Conservation (phyloP, 2,113 vertebrate genomes). For the Vulpes ferrilata region DNA sequence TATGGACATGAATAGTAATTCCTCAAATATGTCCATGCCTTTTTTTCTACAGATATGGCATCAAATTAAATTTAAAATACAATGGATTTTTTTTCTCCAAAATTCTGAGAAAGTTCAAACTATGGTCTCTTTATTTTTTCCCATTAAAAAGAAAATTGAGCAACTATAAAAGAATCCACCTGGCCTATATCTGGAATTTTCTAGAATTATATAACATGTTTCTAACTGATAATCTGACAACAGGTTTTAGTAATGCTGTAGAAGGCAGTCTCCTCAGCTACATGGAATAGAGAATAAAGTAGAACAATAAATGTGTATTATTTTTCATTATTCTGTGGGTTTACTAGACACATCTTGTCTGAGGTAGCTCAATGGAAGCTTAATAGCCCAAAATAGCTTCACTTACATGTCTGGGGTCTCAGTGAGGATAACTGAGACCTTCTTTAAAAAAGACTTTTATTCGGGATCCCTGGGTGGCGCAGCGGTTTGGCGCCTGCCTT, state of each 20-base stretch:
- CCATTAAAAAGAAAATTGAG: not conserved
- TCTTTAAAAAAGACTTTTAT: not conserved
- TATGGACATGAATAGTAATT: not conserved
- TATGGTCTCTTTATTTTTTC: not conserved
- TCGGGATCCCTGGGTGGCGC: too few species aligned
- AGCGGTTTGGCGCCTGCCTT: too few species aligned
- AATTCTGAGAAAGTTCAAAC: not conserved
- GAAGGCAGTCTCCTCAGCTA: not conserved
- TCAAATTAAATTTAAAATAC: slow-evolving; percentile 15
- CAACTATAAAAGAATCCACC: not conserved
- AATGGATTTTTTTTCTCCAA: not conserved
- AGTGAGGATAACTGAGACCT: not conserved
- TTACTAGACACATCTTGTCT: not conserved
- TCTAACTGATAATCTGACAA: not conserved
- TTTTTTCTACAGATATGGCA: not conserved
- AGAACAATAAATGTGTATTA: not conserved
- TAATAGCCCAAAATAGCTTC: not conserved
- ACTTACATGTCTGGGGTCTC: not conserved
- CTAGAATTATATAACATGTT: not conserved
- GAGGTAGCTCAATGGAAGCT: not conserved
- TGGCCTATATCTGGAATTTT: not conserved
- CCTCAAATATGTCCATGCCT: not conserved
- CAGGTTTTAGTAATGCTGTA: not conserved
- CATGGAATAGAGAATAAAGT: not conserved
- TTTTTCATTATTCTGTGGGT: not conserved